These are phyloP conservation scores for Nesometra sesokonis DNA, from an alignment of 35 echinoderm and acorn worm genomes.

Conservation along the genomic window DNA sequence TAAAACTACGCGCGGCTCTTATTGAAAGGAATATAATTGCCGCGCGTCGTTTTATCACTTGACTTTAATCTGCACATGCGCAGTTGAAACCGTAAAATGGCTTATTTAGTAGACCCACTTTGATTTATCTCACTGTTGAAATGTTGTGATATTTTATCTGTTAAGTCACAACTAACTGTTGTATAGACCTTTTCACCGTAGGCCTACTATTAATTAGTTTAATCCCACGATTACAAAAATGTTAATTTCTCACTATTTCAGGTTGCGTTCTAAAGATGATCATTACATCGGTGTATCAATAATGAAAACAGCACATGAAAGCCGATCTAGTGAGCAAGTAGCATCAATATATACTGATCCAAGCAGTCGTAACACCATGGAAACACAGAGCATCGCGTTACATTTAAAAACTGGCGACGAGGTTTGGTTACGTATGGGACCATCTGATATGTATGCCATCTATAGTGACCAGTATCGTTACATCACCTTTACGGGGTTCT, in stretches of 20 bases:
- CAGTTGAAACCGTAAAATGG: too few species aligned
- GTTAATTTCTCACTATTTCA: not conserved
- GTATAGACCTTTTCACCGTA: too few species aligned
- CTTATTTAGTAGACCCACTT: too few species aligned
- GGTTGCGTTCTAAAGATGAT: slow-evolving; percentile 18
- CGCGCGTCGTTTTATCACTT: too few species aligned
- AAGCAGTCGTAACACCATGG: slow-evolving; percentile 23
- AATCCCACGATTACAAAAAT: not conserved
- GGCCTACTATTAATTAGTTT: too few species aligned
- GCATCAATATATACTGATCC: slow-evolving; percentile 20
- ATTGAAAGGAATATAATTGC: too few species aligned
- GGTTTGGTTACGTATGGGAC: slow-evolving; percentile 54
- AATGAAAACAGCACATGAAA: slow-evolving; percentile 10
- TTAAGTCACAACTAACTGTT: too few species aligned
- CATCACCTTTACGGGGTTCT: slow-evolving; percentile 62
- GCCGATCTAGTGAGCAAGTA: not conserved
- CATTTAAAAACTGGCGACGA: slow-evolving; percentile 41
- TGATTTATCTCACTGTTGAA: too few species aligned
- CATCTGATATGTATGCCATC: slow-evolving; percentile 35
- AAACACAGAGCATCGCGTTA: slow-evolving; percentile 35
- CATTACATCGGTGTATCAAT: slow-evolving; percentile 32
- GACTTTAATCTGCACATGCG: too few species aligned
- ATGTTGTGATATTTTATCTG: too few species aligned
- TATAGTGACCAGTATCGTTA: slow-evolving; percentile 44
- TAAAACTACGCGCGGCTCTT: too few species aligned